Conservation (phyloP, 1,140 invertebrate species). For the Diprion similis region DNA sequence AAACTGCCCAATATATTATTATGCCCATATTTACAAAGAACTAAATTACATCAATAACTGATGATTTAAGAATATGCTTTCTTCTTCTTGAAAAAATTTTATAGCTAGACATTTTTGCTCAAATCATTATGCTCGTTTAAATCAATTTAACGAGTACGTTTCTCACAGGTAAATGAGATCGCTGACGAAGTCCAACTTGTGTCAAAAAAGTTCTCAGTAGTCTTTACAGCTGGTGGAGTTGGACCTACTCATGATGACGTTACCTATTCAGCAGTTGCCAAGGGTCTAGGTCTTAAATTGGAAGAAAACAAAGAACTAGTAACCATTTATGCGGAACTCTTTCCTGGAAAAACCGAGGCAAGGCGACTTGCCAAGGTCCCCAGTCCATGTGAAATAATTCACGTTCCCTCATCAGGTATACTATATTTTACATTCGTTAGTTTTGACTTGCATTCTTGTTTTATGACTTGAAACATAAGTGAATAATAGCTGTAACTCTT, state of each 20-base stretch:
- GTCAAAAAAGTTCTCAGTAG: conserved; percentile 62
- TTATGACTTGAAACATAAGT: too few species aligned
- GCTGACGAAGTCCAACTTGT: conserved; percentile 67
- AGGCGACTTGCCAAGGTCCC: conserved; percentile 40
- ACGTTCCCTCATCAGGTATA: conserved; percentile 14
- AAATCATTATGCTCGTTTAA: too few species aligned
- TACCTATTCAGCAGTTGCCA: conserved; percentile 73
- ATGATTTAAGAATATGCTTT: too few species aligned
- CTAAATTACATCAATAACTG: too few species aligned
- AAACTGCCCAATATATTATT: too few species aligned
- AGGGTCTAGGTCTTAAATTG: conserved; percentile 67
- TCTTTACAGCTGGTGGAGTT: conserved; percentile 78
- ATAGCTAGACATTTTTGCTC: too few species aligned
- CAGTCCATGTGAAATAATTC: conserved; percentile 42
- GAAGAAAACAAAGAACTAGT: conserved; percentile 63
- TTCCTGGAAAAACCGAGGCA: conserved; percentile 35
- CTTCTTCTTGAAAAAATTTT: too few species aligned
- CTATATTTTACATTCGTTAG: background rate
- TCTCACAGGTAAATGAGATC: conserved; percentile 64
- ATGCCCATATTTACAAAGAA: too few species aligned
- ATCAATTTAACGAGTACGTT: background rate
- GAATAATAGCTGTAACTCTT: background rate
- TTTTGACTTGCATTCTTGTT: too few species aligned
- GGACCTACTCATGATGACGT: conserved; percentile 82
- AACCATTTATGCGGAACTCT: conserved; percentile 52